These are phyloP conservation scores for Coelogynopora nodosa DNA, from an alignment of 2,888 invertebrate species.

Conservation along the genomic window DNA sequence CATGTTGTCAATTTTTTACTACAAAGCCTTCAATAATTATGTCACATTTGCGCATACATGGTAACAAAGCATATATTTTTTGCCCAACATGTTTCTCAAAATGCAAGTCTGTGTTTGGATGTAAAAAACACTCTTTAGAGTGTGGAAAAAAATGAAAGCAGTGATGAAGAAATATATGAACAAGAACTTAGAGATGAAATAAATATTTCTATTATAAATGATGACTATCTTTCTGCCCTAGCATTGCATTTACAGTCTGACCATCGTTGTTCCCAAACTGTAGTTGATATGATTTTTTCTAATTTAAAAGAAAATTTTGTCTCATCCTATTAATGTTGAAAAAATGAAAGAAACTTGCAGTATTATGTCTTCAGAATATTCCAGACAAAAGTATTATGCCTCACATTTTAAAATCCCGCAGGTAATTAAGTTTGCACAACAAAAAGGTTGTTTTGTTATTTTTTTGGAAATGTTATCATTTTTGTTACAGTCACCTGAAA, in stretches of 20 bases:
- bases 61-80: not conserved
- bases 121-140: not conserved
- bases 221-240: not conserved
- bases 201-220: not conserved
- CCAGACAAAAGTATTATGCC: not conserved
- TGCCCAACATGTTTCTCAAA: not conserved
- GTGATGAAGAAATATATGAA: not conserved
- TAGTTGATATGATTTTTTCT: not conserved
- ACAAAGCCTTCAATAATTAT: no score
- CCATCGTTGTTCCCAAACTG: slow-evolving; percentile 1
- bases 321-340: not conserved
- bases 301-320: not conserved
- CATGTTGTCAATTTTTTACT: not conserved
- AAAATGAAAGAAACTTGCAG: not conserved
- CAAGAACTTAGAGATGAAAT: not conserved
- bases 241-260: not conserved
- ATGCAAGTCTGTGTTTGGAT: not conserved
- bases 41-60: not conserved
- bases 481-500: not conserved
- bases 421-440: not conserved
- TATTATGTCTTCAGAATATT: not conserved
- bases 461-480: not conserved
- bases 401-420: not conserved
- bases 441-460: not conserved
- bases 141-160: not conserved